Percentiles rank a stretch among this genome's conserved stretches.
Evolutionary conservation across 1,140 invertebrate genomes (phyloP).

Genomic region (Drusus annulatus): DNA sequence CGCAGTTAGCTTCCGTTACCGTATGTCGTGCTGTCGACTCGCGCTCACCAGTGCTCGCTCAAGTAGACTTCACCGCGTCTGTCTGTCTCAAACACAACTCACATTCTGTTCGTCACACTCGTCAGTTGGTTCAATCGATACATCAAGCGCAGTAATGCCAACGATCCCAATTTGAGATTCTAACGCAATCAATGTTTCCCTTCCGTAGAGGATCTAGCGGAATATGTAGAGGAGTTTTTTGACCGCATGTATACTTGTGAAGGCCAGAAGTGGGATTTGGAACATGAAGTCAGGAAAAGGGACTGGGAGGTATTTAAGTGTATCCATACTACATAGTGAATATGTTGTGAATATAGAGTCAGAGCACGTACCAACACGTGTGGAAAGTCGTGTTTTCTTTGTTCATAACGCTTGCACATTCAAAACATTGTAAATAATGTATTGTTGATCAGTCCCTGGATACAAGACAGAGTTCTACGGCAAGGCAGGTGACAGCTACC

Average conservation of each 20-base stretch:
- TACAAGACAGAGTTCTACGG: slow-evolving; percentile 15
- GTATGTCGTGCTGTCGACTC: not conserved
- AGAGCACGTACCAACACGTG: slow-evolving; percentile 72
- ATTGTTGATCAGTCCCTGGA: slow-evolving; percentile 59
- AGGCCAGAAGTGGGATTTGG: slow-evolving; percentile 99
- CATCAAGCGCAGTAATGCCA: slow-evolving; percentile 6
- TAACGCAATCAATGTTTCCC: slow-evolving; percentile 63
- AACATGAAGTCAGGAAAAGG: slow-evolving; percentile 98
- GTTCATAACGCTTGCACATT: slow-evolving; percentile 72
- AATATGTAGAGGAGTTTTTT: slow-evolving; percentile 95
- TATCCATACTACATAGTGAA: slow-evolving; percentile 65
- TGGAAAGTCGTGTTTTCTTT: slow-evolving; percentile 69
- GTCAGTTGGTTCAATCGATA: slow-evolving; percentile 24
- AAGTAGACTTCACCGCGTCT: slow-evolving; percentile 8
- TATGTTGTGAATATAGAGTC: slow-evolving; percentile 72
- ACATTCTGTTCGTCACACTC: slow-evolving; percentile 11
- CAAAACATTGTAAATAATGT: slow-evolving; percentile 71
- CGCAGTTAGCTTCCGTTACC: not conserved
- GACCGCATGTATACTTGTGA: slow-evolving; percentile 96
- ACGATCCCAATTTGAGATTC: slow-evolving; percentile 40
- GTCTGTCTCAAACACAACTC: too few species aligned
- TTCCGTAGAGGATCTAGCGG: slow-evolving; percentile 85
- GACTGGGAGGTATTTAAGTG: slow-evolving; percentile 93
- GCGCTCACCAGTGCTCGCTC: slow-evolving; percentile 7
- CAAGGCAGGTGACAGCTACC: slow-evolving; percentile 22